Conservation (phyloP, 2,113 vertebrate species). For the Callionymus lyra region DNA sequence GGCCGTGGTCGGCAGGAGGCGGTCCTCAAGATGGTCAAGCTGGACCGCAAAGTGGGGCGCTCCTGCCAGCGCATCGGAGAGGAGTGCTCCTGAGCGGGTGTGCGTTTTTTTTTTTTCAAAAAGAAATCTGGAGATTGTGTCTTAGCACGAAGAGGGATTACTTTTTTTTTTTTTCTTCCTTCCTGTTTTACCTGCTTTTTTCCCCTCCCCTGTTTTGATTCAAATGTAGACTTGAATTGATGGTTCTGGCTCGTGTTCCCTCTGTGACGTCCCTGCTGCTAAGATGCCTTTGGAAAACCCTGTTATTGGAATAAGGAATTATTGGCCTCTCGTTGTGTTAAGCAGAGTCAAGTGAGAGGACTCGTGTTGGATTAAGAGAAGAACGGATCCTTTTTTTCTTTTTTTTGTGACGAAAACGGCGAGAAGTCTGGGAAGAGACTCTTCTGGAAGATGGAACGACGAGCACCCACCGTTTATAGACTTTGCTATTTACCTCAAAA, state of each 20-base stretch:
- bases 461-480: conserved; percentile 24
- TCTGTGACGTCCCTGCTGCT: conserved; percentile 47
- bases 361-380: conserved; percentile 15
- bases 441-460: too few species aligned
- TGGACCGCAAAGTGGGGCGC: conserved; percentile 97
- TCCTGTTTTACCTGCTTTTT: conserved; percentile 14
- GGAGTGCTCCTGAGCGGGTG: conserved; percentile 87
- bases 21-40: conserved; percentile 98
- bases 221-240: neutral
- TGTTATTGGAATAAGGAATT: neutral
- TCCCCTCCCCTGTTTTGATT: neutral
- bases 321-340: too few species aligned
- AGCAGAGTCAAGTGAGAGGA: conserved; percentile 14
- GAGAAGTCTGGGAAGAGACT: too few species aligned
- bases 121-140: conserved; percentile 22
- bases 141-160: conserved; percentile 38
- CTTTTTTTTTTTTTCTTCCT: conserved; percentile 14
- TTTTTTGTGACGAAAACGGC: too few species aligned
- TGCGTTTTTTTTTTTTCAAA: neutral
- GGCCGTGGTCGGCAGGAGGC: conserved; percentile 94
- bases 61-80: conserved; percentile 98
- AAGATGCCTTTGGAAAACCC: conserved; percentile 45
- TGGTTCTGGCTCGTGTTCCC: conserved; percentile 25
- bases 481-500: conserved; percentile 57
- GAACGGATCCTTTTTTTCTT: too few species aligned